Evolutionary conservation across 2,888 invertebrate genomes (phyloP).

Genomic region (Sisyra terminalis): DNA sequence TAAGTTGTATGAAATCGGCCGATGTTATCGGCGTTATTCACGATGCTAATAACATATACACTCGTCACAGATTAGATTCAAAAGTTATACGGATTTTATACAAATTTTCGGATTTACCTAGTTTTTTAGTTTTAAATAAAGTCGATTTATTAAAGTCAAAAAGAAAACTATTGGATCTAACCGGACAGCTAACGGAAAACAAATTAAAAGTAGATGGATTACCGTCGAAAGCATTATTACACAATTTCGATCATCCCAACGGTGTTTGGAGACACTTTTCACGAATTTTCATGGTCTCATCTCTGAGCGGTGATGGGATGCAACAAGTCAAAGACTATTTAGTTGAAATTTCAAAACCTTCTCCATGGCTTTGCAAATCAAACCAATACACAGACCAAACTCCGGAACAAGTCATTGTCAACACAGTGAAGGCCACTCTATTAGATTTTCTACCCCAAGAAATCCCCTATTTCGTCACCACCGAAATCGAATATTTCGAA

Average conservation of each 20-base stretch:
- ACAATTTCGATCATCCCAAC: slow-evolving; percentile 12
- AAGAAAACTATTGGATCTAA: slow-evolving; percentile 53
- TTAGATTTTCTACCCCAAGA: slow-evolving; percentile 71
- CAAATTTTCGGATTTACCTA: slow-evolving; percentile 37
- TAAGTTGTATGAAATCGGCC: slow-evolving; percentile 44
- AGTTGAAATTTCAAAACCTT: slow-evolving; percentile 43
- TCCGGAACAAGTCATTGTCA: slow-evolving; percentile 48
- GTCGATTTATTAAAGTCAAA: slow-evolving; percentile 57
- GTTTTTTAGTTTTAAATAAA: slow-evolving; percentile 82
- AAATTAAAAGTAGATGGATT: slow-evolving; percentile 16
- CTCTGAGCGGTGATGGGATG: slow-evolving; percentile 43
- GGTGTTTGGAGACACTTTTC: slow-evolving; percentile 62
- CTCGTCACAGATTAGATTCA: slow-evolving; percentile 46
- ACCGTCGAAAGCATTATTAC: neutral
- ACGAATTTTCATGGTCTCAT: slow-evolving; percentile 85
- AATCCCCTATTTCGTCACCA: slow-evolving; percentile 63
- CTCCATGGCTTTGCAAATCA: slow-evolving; percentile 48
- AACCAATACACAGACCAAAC: slow-evolving; percentile 57
- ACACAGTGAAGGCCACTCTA: slow-evolving; percentile 66
- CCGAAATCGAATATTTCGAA: slow-evolving; percentile 49
- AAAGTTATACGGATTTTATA: slow-evolving; percentile 54
- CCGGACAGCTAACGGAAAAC: slow-evolving; percentile 47
- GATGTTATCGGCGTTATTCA: slow-evolving; percentile 76
- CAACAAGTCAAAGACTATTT: slow-evolving; percentile 39
- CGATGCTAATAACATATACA: slow-evolving; percentile 58